Evolutionary conservation across 2,113 vertebrate species (phyloP).

Genomic region (Pimephales promelas): DNA sequence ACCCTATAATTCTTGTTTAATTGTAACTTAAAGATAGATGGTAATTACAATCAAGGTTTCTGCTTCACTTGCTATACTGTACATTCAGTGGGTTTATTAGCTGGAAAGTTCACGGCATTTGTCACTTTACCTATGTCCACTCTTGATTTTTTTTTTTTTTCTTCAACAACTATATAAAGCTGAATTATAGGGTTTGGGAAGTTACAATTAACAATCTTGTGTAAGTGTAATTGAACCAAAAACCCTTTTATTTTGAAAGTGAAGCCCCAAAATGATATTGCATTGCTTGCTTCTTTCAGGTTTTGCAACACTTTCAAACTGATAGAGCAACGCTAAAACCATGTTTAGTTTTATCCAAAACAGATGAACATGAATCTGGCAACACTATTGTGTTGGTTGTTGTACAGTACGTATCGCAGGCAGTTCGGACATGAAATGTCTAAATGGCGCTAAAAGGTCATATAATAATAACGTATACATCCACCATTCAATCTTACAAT

Average conservation of each 20-base stretch:
- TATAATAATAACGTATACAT: background rate
- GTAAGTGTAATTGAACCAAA: background rate
- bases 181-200: background rate
- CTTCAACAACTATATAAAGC: background rate
- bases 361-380: too few species aligned
- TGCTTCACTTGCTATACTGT: background rate
- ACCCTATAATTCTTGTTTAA: conserved; percentile 10
- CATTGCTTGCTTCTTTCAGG: too few species aligned
- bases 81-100: background rate
- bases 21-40: background rate
- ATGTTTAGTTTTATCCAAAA: too few species aligned
- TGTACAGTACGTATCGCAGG: background rate
- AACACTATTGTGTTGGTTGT: background rate
- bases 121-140: background rate
- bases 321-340: too few species aligned
- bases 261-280: background rate
- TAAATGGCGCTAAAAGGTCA: background rate
- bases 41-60: conserved; percentile 29
- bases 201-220: background rate
- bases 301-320: too few species aligned
- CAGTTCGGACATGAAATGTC: background rate
- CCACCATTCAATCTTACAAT: background rate
- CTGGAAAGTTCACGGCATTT: background rate
- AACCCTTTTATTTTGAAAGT: background rate
- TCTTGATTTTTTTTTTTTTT: background rate